Base-by-base conservation (phyloP, 2,113 vertebrate species). In the Seriola dumerili region DNA sequence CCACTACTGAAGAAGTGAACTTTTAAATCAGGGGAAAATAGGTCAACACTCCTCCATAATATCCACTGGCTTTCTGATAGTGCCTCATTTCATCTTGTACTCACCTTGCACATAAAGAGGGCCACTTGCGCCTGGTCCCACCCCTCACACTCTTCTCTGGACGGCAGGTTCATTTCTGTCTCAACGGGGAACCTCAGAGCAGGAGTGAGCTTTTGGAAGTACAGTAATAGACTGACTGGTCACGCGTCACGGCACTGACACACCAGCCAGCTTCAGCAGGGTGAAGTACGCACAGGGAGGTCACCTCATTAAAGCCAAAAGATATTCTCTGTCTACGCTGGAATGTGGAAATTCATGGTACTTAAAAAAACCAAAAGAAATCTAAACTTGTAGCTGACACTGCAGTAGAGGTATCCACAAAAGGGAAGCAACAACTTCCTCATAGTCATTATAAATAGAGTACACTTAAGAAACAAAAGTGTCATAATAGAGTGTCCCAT, bases 121-220 rank as follows among this genome's bases (percentile, higher is more conserved):
- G 95, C 95, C 44, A 97, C 95, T 83, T 96, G 95, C 5, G 72
- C 57, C n/a, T 94, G 70, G 71, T 94, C 95, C 97, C 96, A 97
- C 19, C 82, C 92, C 76, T 96, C 95, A 75, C 94, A 96, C 80
- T 97, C 95, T 67, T 97, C 95, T 78, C 93, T 95, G 85, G 94
- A 90, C 16, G 96, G 97, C 73, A 97, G 88, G 88, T 95, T 96
- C 90, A 95, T 95, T 62, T 93, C 87, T 90, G 93, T 92, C 65
- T 76, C 76, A 88, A 66, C 80, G 67, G 12, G 86, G 73, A 76
- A 50, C 54, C 72, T 69, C 40, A 69, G 85, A 69, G 68, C 70
- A 46, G 66, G n/a, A 81, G 58, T 61, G 77, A 46, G 72, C 76
- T 48, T 65, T 21, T 69, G 13, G 38, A 89, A 76, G 87, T 81